Evolutionary conservation across 2,797 vertebrate genomes (phyloP), one percentile per base, ranked within the genome.

Genomic region (Hippopotamyrus pictus): DNA sequence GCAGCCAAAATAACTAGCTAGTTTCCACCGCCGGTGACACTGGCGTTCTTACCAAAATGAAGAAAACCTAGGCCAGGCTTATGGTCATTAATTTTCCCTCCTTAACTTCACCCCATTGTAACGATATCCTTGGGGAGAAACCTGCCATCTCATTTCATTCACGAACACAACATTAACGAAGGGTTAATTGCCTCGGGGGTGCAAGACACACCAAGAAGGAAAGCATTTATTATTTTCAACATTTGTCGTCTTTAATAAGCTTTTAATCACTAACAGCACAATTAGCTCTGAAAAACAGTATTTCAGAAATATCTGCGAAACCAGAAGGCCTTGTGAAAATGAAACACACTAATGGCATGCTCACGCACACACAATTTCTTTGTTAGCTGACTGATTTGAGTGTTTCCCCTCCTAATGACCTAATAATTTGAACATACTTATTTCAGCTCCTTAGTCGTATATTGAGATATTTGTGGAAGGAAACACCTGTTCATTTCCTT

Each of bases 381-480:
- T 94, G 94, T 94, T 92, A 93, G 92, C 92, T 91, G 92, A 88
- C 90, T 62, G 65, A 90, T 94, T 91, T 92, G 91, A 94, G 93
- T 93, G 94, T 95, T 95, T 96, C 95, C 94, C 88, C 90, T 95
- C 92, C 92, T 94, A 95, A 96, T 95, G 95, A 92, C 91, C 93
- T 94, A 95, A 96, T 96, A 94, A 95, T 95, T 94, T 94, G 92
- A 93, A 94, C 91, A 92, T 94, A 93, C 93, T 94, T 94, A 93
- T 92, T 92, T 92, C 93, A 93, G 91, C 94, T 96, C 94, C 95
- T 96, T 95, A 95, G 94, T 89, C 88, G 91, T 89, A 91, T 92
- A 93, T 90, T 87, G 93, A 93, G 93, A 94, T 91, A 92, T 94
- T 91, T 87, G 92, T 89, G 92, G 90, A 84, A 92, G 94, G 95